These are phyloP conservation scores for Trachelus iudaicus DNA, from an alignment of 2,888 invertebrate genomes.

Conservation along the genomic window DNA sequence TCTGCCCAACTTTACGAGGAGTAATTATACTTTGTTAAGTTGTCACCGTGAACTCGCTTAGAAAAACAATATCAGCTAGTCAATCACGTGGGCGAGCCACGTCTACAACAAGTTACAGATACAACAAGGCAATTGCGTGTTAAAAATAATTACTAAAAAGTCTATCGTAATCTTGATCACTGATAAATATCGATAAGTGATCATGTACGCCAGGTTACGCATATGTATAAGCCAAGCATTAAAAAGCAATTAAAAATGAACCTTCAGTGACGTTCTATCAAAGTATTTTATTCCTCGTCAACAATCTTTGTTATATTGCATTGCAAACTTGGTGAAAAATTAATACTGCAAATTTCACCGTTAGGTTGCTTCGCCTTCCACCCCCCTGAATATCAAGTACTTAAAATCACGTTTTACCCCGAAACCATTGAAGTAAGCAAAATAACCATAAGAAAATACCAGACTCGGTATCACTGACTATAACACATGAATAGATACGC, in stretches of 20 bases:
- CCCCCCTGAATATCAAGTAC: not conserved
- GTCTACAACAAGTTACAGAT: not conserved
- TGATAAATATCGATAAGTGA: not conserved
- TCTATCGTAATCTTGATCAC: not conserved
- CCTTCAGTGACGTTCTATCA: not conserved
- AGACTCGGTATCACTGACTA: not conserved
- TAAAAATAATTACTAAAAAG: not conserved
- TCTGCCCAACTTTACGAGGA: constrained; percentile 17
- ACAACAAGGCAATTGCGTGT: not conserved
- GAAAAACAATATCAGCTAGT: constrained; percentile 7
- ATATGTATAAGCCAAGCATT: not conserved
- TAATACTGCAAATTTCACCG: not conserved
- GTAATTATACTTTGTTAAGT: constrained; percentile 21
- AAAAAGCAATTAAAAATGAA: not conserved
- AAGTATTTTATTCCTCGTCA: not conserved
- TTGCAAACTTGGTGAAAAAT: not conserved
- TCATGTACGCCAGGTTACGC: not conserved
- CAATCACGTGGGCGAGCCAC: not conserved
- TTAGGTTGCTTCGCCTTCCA: not conserved
- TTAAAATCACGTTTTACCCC: not conserved
- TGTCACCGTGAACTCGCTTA: constrained; percentile 17
- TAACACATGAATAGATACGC: not conserved
- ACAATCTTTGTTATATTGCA: not conserved
- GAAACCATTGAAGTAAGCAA: not conserved
- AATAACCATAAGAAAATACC: not conserved